Percentiles rank a stretch among this genome's conserved stretches.
Conservation (phyloP, 1,140 invertebrate species). For the Lutraria rhynchaena region DNA sequence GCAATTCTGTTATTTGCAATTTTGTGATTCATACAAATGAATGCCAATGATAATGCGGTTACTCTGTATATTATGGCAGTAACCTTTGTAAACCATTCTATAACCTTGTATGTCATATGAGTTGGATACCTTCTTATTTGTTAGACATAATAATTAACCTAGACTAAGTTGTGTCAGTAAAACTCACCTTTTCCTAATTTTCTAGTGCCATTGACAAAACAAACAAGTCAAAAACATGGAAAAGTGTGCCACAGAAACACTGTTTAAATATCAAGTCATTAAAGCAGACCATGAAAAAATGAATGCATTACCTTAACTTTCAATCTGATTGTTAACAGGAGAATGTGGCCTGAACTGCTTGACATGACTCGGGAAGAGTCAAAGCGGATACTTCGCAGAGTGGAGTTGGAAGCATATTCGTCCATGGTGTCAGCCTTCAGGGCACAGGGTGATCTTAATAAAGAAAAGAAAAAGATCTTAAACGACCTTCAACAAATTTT, state of each 20-base stretch:
- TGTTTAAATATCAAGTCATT: not conserved
- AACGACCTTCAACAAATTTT: slow-evolving; percentile 91
- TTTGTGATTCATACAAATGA: too few relatives aligned
- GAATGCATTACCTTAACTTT: not conserved
- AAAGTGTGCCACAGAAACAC: not conserved
- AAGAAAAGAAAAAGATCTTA: slow-evolving; percentile 92
- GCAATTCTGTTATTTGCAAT: too few relatives aligned
- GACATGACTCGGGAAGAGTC: slow-evolving; percentile 93
- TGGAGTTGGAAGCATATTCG: slow-evolving; percentile 95
- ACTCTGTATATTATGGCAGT: too few relatives aligned
- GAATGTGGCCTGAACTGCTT: slow-evolving; percentile 88
- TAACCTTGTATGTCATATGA: too few relatives aligned
- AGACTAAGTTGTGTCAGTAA: too few relatives aligned
- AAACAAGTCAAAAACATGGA: not conserved
- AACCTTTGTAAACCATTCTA: too few relatives aligned
- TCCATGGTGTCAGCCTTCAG: slow-evolving; percentile 93
- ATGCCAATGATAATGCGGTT: too few relatives aligned
- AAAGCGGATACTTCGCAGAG: slow-evolving; percentile 90
- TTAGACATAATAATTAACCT: too few relatives aligned
- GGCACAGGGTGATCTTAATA: slow-evolving; percentile 93
- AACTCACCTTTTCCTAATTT: not conserved
- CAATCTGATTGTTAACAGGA: slow-evolving; percentile 51
- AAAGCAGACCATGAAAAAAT: not conserved
- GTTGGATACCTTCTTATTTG: too few relatives aligned
- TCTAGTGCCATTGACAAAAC: not conserved